Evolutionary conservation across 2,797 vertebrate species (phyloP).

Genomic region (Sciurus carolinensis): DNA sequence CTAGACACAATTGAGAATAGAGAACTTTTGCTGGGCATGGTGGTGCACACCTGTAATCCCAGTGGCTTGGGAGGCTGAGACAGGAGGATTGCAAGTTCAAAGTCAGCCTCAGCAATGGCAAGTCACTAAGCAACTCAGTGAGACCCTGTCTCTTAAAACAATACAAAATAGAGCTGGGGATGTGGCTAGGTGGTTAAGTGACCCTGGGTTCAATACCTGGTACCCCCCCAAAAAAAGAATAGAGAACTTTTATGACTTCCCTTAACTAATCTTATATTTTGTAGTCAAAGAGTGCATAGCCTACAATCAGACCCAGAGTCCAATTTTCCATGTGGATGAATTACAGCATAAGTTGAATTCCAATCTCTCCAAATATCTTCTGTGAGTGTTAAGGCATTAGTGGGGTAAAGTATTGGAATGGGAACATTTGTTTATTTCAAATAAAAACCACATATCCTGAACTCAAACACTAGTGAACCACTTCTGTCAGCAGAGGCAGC

Average conservation of each 20-base stretch:
- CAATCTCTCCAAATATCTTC: neutral
- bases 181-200: too few species aligned
- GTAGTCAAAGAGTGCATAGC: neutral
- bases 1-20: neutral
- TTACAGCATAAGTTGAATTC: constrained; percentile 10
- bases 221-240: neutral
- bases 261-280: constrained; percentile 16
- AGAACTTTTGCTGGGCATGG: neutral
- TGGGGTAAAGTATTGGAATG: neutral
- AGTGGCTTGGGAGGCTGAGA: too few species aligned
- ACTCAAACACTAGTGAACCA: neutral
- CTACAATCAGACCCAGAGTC: neutral
- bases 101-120: too few species aligned
- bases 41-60: too few species aligned
- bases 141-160: too few species aligned
- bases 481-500: neutral
- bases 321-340: neutral
- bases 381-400: neutral
- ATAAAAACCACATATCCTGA: neutral
- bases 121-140: too few species aligned
- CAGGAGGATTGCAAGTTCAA: too few species aligned
- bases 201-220: too few species aligned
- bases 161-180: too few species aligned
- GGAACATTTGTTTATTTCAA: neutral
- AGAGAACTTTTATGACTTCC: neutral